Base-by-base conservation (phyloP, 2,113 vertebrate genomes). In the Nyctibius bracteatus region DNA sequence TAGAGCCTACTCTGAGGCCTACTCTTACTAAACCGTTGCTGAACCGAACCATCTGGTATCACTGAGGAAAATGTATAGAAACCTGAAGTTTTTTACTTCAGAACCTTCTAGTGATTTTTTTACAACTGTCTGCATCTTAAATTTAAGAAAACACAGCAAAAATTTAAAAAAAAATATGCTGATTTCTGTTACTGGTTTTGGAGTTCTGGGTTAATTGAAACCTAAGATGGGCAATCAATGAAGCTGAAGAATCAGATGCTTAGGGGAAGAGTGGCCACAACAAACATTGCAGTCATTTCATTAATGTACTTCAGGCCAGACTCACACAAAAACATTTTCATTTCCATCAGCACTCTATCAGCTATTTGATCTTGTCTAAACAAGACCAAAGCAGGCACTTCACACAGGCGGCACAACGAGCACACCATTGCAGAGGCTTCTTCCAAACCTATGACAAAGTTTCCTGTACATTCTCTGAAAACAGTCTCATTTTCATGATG, bases 371-470 rank as follows among this genome's bases (percentile, higher is more conserved):
- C 33, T 25, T 16, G 17, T 14, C 6, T n/a, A 70, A 30, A 77
- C 9, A 51, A 52, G 43, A n/a, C 10, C 33, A 62, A 63, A 81
- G 8, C 39, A 58, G 54, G 35, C 8, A 37, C 20, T 77, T 66
- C 58, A 30, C n/a, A 28, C 1, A 24, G 8, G 25, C 0, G 1
- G 6, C 14, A 37, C n/a, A 35, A 10, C 9, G 16, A 46, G 14
- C 78, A 28, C 23, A 46, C 10, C 44, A 37, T 10, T 22, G n/a
- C 33, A n/a, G 47, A 79, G 16, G 7, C 74, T 63, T 79, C 16
- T 35, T 46, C 47, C 67, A 74, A 51, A 55, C 8, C 28, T 39
- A 4, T 6, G 11, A 46, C 6, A 54, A 47, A 13, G 43, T 49
- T 77, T 46, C 33, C 18, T 31, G 15, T 13, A 28, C 24, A 4